Base-by-base conservation (phyloP, 1,140 invertebrate species). In the Drosophila equinoxialis region DNA sequence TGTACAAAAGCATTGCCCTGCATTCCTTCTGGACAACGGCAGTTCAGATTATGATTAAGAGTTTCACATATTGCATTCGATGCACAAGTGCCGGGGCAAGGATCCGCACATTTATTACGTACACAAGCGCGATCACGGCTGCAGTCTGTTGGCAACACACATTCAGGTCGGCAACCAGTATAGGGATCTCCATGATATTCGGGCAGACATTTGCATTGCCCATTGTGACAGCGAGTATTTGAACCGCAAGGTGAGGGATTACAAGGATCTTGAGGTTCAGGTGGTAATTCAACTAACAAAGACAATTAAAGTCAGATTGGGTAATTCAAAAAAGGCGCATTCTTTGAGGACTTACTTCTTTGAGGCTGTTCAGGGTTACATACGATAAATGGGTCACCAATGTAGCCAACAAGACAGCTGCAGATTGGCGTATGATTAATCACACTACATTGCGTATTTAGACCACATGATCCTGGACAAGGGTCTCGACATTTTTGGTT, bases 401-500 rank as follows among this genome's bases (percentile, higher is more conserved):
- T 95, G 75, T 94, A 96, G 54, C 95, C 95, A 59, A 91, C 86
- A n/a, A 94, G 92, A 71, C 96, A 96, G 68, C 94, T 96, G 90
- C 96, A 97, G 58, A 96, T 96, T 0, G 97, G 96, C 84, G 96
- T 96, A 79, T 97, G 97, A 72, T 96, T 97, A 1, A 97, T 94
- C 2, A 97, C 96, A 87, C 95, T 94, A 78, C 97, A 98, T 51
- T 95, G 94, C 0, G 97, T 96, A 81, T 96, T 96, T 39, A 94
- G 91, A 14, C 96, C 97, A 91, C 97, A 98, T 3, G 95, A 95
- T 37, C 96, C 95, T 4, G 95, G 94, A 90, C 96, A 98, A 13
- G 96, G 96, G 92, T 98, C 95, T 3, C 94, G 92, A 82, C 97
- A 98, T 90, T 96, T 96, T 81, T 97, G 95, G 74, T 95, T 95